Evolutionary conservation across 2,113 vertebrate species (phyloP).

Genomic region (Ptychochromis oligacanthus): DNA sequence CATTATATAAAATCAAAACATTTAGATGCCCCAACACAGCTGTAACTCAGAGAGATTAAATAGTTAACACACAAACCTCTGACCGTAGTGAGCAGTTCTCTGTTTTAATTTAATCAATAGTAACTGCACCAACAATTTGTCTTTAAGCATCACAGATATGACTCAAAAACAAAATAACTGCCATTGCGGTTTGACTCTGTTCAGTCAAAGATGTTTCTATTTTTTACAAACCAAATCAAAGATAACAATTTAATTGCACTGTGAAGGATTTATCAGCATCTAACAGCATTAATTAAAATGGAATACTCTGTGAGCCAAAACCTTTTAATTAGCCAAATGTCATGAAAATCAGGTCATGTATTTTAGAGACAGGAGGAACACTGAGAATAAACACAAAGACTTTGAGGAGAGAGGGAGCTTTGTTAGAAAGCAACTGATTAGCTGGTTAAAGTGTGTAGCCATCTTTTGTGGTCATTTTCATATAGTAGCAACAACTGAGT

Average conservation of each 20-base stretch:
- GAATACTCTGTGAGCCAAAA: not conserved
- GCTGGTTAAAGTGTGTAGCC: not conserved
- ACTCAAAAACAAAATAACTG: not conserved
- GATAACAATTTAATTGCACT: not conserved
- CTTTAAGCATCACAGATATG: not conserved
- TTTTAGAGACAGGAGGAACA: not conserved
- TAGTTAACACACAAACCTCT: not conserved
- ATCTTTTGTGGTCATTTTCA: not conserved
- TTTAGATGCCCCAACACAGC: not conserved
- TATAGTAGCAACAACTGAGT: not conserved
- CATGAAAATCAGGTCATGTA: accelerated
- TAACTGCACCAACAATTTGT: not conserved
- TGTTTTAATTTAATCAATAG: not conserved
- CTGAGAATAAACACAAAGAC: not conserved
- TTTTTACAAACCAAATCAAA: not conserved
- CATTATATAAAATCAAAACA: not conserved
- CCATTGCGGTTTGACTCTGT: not conserved
- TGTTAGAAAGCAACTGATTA: not conserved
- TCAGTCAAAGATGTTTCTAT: not conserved
- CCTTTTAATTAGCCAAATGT: not conserved
- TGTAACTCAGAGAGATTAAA: not conserved
- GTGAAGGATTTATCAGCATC: not conserved
- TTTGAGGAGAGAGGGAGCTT: not conserved
- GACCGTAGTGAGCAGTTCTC: not conserved
- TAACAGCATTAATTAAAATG: not conserved